Percentiles rank a stretch among this genome's conserved stretches.
Evolutionary conservation across 2,797 vertebrate genomes (phyloP).

Genomic region (Chromis chromis): DNA sequence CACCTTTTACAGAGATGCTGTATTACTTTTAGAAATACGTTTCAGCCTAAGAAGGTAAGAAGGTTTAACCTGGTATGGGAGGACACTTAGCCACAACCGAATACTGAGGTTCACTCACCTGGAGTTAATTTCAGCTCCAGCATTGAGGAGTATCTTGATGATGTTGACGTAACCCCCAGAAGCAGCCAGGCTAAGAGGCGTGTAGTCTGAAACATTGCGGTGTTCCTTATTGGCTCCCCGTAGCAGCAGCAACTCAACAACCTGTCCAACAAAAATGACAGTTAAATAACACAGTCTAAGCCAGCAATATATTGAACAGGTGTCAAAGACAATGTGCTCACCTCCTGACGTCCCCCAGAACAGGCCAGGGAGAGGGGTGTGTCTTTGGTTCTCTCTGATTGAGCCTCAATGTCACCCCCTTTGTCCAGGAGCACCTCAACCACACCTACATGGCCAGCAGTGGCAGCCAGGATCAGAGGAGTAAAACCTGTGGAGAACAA

Average conservation of each 20-base stretch:
- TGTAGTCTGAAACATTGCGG: conserved; percentile 99
- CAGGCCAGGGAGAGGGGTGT: conserved; percentile 97
- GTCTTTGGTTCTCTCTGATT: conserved; percentile 99
- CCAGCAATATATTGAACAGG: neutral
- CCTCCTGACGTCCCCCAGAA: conserved; percentile 98
- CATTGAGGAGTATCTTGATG: conserved; percentile 99
- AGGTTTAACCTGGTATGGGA: neutral
- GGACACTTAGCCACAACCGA: neutral
- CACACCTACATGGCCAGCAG: conserved; percentile 98
- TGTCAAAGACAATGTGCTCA: conserved; percentile 53
- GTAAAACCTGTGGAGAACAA: conserved; percentile 89
- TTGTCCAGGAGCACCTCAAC: conserved; percentile 99
- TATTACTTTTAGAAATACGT: conserved; percentile 18
- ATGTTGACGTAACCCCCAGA: conserved; percentile 99
- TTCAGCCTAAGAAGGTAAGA: no score
- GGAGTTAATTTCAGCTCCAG: conserved; percentile 99
- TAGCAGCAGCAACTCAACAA: conserved; percentile 96
- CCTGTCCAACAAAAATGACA: conserved; percentile 78
- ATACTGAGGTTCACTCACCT: conserved; percentile 81
- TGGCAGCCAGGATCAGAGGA: conserved; percentile 97
- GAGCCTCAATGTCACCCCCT: conserved; percentile 98
- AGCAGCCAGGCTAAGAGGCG: conserved; percentile 96
- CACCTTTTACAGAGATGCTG: conserved; percentile 7
- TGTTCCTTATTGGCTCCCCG: conserved; percentile 99
- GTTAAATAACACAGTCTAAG: neutral